Percentiles rank a stretch among this genome's conserved stretches.
Conservation (phyloP, 2,797 vertebrate species). For the Hemitrygon akajei region DNA sequence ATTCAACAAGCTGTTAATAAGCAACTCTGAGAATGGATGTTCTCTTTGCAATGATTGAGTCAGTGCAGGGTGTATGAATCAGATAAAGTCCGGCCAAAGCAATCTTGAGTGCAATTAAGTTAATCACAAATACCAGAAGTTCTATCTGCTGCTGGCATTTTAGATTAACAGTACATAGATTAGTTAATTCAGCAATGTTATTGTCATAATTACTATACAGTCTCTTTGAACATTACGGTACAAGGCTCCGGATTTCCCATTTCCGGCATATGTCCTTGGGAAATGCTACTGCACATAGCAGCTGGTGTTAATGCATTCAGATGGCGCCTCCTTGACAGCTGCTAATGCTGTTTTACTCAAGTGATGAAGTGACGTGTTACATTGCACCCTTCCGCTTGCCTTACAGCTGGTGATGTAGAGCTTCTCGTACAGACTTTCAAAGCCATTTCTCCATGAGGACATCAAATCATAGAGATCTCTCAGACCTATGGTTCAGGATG, state of each 20-base stretch:
- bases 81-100: not conserved
- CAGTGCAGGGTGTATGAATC: not conserved
- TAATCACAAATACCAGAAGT: constrained; percentile 5
- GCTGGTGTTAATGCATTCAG: not conserved
- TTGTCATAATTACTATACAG: not conserved
- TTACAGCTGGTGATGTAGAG: no score
- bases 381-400: not conserved
- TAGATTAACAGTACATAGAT: not conserved
- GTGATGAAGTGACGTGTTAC: not conserved
- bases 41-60: not conserved
- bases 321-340: not conserved
- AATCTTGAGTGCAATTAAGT: not conserved
- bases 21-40: not conserved
- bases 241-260: not conserved
- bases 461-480: not conserved
- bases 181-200: not conserved
- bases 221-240: not conserved
- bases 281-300: not conserved
- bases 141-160: not conserved
- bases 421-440: not conserved
- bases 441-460: not conserved
- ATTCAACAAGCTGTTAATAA: not conserved
- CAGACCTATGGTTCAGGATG: not conserved
- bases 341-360: not conserved
- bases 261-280: not conserved